These are phyloP conservation scores for Pterophyllum scalare DNA, from an alignment of 2,113 vertebrate genomes.

Conservation along the genomic window DNA sequence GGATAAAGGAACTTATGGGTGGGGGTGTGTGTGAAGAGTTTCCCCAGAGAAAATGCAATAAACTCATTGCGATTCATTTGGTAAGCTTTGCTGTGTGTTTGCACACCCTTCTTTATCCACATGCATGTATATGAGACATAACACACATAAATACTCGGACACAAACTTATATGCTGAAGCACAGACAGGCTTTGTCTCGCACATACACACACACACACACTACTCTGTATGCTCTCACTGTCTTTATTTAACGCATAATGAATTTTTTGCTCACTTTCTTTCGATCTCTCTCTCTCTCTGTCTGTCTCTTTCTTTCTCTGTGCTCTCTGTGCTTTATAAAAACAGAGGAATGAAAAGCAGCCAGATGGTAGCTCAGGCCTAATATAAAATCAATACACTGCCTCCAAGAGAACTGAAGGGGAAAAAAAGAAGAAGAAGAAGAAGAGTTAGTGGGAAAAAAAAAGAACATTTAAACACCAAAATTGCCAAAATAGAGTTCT, in stretches of 20 bases:
- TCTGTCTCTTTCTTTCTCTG: conserved; percentile 41
- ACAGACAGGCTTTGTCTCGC: conserved; percentile 16
- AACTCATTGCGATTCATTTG: conserved; percentile 27
- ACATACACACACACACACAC: conserved; percentile 32
- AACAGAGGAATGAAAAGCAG: conserved; percentile 78
- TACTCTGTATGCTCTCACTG: conserved; percentile 54
- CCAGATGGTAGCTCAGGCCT: conserved; percentile 74
- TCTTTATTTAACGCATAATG: conserved; percentile 74
- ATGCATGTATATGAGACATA: conserved; percentile 16
- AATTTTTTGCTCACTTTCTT: conserved; percentile 65
- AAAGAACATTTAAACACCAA: conserved; percentile 60
- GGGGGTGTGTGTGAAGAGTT: neutral
- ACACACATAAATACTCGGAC: conserved; percentile 23
- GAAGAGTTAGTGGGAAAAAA: conserved; percentile 50
- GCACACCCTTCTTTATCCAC: conserved; percentile 12
- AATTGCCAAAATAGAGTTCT: conserved; percentile 69
- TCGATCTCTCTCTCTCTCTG: conserved; percentile 39
- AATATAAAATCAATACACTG: conserved; percentile 81
- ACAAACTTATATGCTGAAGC: conserved; percentile 23
- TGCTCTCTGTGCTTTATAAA: conserved; percentile 68
- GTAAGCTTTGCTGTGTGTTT: conserved; percentile 22
- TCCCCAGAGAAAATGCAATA: conserved; percentile 19
- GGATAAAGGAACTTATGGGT: conserved; percentile 18
- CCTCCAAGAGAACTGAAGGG: conserved; percentile 67
- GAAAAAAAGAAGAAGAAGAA: conserved; percentile 13